phyloP scores from a whole-genome alignment of 2,113 vertebrate species.

The Aix galericulata region DNA sequence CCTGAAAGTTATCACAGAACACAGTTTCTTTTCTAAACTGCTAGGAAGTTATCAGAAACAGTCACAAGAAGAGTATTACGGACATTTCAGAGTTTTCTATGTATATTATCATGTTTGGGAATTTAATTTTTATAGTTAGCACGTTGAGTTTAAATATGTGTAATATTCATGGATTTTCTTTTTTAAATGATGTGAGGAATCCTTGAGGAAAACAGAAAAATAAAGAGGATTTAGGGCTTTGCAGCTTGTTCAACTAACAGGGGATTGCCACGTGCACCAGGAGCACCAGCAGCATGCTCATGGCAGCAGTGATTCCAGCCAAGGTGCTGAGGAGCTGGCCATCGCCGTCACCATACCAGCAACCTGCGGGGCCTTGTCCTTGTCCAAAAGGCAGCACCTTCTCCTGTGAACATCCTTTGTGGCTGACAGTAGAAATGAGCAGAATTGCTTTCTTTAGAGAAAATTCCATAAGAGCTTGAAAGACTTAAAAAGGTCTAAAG shows the following conservation, averaged over 20 bases:
- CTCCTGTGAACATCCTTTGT: neutral
- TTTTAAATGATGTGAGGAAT: neutral
- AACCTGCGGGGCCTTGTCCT: rapidly evolving
- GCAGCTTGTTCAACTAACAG: neutral
- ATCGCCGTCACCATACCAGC: neutral
- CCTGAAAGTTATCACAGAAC: neutral
- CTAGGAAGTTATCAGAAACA: neutral
- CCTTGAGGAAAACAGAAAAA: neutral
- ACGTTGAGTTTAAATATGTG: neutral
- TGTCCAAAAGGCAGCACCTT: neutral
- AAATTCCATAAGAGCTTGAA: neutral
- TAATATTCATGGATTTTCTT: neutral
- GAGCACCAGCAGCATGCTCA: rapidly evolving
- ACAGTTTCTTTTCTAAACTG: neutral
- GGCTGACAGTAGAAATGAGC: neutral
- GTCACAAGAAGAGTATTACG: neutral
- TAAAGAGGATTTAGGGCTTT: neutral
- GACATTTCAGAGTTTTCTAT: neutral
- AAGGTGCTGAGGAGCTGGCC: rapidly evolving
- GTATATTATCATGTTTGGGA: neutral
- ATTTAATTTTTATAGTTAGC: neutral
- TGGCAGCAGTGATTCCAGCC: neutral
- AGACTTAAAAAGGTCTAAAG: neutral
- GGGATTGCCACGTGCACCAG: rapidly evolving
- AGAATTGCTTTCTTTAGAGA: neutral